Conservation (phyloP, 2,113 vertebrate species). For the Pituophis catenifer region DNA sequence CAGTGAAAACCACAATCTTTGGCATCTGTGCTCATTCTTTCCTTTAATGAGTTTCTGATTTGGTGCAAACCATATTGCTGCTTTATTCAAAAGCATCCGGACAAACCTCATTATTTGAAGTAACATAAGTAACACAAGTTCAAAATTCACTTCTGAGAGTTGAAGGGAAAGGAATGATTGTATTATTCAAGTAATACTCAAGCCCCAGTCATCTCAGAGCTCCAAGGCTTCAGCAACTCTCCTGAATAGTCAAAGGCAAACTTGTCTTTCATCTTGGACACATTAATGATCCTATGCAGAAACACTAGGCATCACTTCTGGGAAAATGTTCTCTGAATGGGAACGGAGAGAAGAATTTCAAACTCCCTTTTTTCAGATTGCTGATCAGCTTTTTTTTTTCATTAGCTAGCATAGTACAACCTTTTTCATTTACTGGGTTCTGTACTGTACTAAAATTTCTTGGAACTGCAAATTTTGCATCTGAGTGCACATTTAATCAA, state of each 20-base stretch:
- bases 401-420: background rate
- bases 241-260: background rate
- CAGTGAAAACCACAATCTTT: background rate
- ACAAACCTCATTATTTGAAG: background rate
- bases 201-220: background rate
- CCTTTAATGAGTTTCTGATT: background rate
- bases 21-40: background rate
- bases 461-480: background rate
- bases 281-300: background rate
- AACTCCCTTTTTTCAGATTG: background rate
- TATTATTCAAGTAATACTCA: background rate
- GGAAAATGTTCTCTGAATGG: background rate
- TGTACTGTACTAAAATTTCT: background rate
- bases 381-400: background rate
- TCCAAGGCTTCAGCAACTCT: background rate
- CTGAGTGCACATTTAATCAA: background rate
- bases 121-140: background rate
- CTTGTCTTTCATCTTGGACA: background rate
- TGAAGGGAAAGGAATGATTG: background rate
- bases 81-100: background rate
- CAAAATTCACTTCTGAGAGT: background rate
- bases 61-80: background rate
- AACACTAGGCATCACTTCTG: background rate
- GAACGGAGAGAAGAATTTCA: background rate
- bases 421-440: background rate